Base-by-base conservation (phyloP, 2,888 invertebrate species). In the Synanthedon formicaeformis region DNA sequence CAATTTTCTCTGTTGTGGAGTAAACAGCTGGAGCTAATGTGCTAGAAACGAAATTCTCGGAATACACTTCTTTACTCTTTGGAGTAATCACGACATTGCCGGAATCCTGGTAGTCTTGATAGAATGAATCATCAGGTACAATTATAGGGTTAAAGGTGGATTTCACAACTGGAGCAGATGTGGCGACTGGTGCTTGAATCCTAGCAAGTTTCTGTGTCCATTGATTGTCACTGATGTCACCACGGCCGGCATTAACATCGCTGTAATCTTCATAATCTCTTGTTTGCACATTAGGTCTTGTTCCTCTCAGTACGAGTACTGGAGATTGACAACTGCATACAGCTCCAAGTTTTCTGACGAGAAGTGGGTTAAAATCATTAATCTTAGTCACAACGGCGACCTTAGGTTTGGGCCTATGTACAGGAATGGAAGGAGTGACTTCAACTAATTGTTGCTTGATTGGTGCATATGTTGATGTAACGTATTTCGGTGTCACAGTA, bases 291-390 rank as follows among this genome's bases (percentile, higher is more conserved):
- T 67, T 75, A 3, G 85, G 85, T 60, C 81, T 78, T 56, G 64
- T 83, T 61, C 88, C 89, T 63, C 88, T 84, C 1, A 90, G 72
- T 23, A 82, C 78, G 41, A 91, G 61, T 1, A 89, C 78, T 50
- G 90, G 90, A 1, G 91, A 90, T 58, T 89, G 88, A 65, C 93
- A 93, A 53, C 92, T 92, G 60, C 93, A 93, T 52, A 93, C 92
- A 3, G 93, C 93, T 3, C 92, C 92, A 11, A 93, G 77, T 78
- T 93, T 93, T 48, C 91, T 89, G 0, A 93, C 88, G 14, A 93
- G 81, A 8, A 93, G 75, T 0, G 93, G 93, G 71, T 93, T 92
- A 60, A 92, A 90, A 60, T 93, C 93, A 61, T 92, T 93, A 57
- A 91, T 88, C 71, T 92, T 92, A 0, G 92, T 90, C 2, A 92